Evolutionary conservation across 35 echinoderm and acorn worm species (phyloP).

Genomic region (Chiridota heheva): DNA sequence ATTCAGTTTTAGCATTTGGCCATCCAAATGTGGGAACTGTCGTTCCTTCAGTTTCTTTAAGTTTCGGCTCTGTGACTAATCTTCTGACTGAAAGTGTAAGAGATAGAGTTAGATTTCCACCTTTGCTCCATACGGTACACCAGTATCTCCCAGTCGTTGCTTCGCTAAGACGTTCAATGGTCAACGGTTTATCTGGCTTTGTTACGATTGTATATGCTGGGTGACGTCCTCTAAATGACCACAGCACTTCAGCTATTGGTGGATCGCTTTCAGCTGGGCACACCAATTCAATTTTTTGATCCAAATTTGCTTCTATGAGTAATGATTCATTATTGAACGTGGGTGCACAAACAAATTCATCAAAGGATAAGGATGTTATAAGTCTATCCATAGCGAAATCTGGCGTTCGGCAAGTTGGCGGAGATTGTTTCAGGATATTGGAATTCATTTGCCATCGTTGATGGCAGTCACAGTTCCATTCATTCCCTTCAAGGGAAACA

Average conservation of each 20-base stretch:
- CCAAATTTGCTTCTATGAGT: background rate
- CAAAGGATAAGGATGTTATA: background rate
- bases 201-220: conserved; percentile 31
- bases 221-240: conserved; percentile 32
- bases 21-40: background rate
- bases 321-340: conserved; percentile 26
- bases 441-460: conserved; percentile 19
- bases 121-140: conserved; percentile 49
- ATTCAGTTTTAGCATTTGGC: background rate
- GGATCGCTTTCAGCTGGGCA: conserved; percentile 37
- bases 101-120: conserved; percentile 35
- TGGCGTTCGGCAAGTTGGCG: conserved; percentile 14
- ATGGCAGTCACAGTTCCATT: conserved; percentile 27
- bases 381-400: background rate
- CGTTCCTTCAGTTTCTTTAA: background rate
- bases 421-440: background rate
- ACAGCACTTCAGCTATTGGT: conserved; percentile 8
- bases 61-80: background rate
- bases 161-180: conserved; percentile 15
- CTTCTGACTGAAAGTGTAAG: conserved; percentile 18
- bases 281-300: conserved; percentile 11
- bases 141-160: conserved; percentile 31
- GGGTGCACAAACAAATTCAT: conserved; percentile 29
- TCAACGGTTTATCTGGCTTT: conserved; percentile 40
- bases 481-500: conserved; percentile 18